Evolutionary conservation across 2,797 vertebrate species (phyloP).

Genomic region (Aratinga solstitialis): DNA sequence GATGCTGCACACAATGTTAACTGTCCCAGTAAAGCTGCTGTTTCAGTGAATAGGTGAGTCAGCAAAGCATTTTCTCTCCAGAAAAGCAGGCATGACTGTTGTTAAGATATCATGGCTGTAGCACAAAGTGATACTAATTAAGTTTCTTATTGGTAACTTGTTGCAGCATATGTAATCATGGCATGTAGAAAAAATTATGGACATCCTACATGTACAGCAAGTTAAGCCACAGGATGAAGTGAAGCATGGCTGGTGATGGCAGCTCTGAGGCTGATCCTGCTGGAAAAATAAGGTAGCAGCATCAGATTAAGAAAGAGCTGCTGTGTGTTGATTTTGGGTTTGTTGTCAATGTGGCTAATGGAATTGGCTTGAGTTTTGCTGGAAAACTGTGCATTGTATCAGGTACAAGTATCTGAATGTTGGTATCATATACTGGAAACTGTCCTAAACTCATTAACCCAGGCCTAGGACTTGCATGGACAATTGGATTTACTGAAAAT

Average conservation of each 20-base stretch:
- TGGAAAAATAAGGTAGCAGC: background rate
- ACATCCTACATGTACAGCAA: background rate
- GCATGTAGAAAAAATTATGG: background rate
- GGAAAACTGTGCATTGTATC: background rate
- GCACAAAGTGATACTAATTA: background rate
- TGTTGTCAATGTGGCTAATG: background rate
- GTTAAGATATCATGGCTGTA: slow-evolving; percentile 55
- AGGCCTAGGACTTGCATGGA: background rate
- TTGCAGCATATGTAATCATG: background rate
- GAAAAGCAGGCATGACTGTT: slow-evolving; percentile 43
- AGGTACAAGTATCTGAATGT: background rate
- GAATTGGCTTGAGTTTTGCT: background rate
- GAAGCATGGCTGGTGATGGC: accelerated
- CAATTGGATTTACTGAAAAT: background rate
- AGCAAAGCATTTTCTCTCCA: background rate
- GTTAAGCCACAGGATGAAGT: accelerated
- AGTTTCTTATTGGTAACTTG: background rate
- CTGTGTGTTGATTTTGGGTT: background rate
- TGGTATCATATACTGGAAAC: background rate
- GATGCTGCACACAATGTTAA: slow-evolving; percentile 31
- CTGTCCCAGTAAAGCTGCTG: slow-evolving; percentile 44
- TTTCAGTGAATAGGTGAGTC: slow-evolving; percentile 21
- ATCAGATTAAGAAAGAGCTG: background rate
- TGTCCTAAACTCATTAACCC: background rate
- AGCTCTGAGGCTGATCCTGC: background rate